Conservation (phyloP, 1,140 invertebrate genomes). For the Oscheius sp. region DNA sequence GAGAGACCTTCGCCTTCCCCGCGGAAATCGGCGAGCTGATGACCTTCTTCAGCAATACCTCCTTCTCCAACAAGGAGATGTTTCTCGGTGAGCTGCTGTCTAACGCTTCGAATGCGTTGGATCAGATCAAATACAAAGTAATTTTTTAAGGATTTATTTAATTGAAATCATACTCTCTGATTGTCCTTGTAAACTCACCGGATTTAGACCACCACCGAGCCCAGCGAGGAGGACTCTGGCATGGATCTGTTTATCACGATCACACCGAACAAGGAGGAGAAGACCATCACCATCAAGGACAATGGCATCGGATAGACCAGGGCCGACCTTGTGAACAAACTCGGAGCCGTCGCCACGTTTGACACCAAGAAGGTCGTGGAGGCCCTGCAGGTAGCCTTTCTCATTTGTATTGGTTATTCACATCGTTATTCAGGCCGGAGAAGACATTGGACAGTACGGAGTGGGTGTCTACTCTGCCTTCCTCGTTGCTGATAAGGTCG, state of each 20-base stretch:
- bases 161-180: neutral
- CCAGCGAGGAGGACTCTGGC: slow-evolving; percentile 76
- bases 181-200: neutral
- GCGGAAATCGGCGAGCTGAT: slow-evolving; percentile 93
- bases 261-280: slow-evolving; percentile 82
- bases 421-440: slow-evolving; percentile 70
- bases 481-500: slow-evolving; percentile 86
- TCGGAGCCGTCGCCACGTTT: slow-evolving; percentile 92
- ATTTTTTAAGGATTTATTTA: neutral
- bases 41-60: slow-evolving; percentile 98
- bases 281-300: slow-evolving; percentile 84
- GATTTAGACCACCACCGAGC: slow-evolving; percentile 76
- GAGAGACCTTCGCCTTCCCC: slow-evolving; percentile 77
- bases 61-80: slow-evolving; percentile 99
- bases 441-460: slow-evolving; percentile 94
- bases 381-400: slow-evolving; percentile 72
- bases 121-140: slow-evolving; percentile 74
- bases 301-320: slow-evolving; percentile 93
- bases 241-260: slow-evolving; percentile 88
- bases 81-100: slow-evolving; percentile 94
- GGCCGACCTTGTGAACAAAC: slow-evolving; percentile 87
- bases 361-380: slow-evolving; percentile 96
- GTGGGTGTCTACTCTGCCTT: slow-evolving; percentile 98
- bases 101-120: slow-evolving; percentile 78
- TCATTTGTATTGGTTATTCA: neutral